Evolutionary conservation across 2,113 vertebrate genomes (phyloP), one percentile per base, ranked within the genome.

Genomic region (Podarcis cretensis): DNA sequence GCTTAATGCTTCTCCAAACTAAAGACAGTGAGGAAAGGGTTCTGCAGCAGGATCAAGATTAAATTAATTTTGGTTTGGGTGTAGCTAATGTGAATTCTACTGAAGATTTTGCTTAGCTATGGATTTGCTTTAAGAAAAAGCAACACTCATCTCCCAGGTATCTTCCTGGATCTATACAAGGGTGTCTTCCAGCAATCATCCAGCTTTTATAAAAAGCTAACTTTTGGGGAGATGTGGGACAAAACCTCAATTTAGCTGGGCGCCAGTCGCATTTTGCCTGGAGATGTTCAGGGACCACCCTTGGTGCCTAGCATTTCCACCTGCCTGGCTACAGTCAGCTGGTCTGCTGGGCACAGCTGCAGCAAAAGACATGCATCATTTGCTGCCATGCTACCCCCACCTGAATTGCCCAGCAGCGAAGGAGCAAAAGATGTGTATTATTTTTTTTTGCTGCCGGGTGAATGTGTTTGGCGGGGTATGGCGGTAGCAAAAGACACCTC

Each of bases 171-270:
- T 23, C 37, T n/a, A 40, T 18, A 85, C 27, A 86, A 23, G 68
- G 79, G 63, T 48, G 30, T 23, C 18, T 79, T 87, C 20, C 91
- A 87, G 86, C 10, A 0, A 86, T 68, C 91, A 87, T 86, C 83
- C 87, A 89, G 63, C 88, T 88, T 0, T 0, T 8, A 83, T 90
- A 90, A 35, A 83, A 65, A 63, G 16, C 7, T 57, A 78, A 43
- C 27, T 82, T 93, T 68, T 85, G 87, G 87, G 93, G 90, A 93
- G 93, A 5, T 78, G 16, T 66, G 27, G 37, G 37, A 4, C 27
- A 95, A 91, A 93, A 92, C 92, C 87, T 92, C 87, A 93, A 94
- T 5, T 86, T 57, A 92, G 40, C 40, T 43, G 40, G 40, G 40
- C 40, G 40, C 40, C 40, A 43, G 40, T 43, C 40, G 1, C 40